Percentiles rank a stretch among this genome's conserved stretches.
Conservation (phyloP, 2,113 vertebrate genomes). For the Gavia stellata region DNA sequence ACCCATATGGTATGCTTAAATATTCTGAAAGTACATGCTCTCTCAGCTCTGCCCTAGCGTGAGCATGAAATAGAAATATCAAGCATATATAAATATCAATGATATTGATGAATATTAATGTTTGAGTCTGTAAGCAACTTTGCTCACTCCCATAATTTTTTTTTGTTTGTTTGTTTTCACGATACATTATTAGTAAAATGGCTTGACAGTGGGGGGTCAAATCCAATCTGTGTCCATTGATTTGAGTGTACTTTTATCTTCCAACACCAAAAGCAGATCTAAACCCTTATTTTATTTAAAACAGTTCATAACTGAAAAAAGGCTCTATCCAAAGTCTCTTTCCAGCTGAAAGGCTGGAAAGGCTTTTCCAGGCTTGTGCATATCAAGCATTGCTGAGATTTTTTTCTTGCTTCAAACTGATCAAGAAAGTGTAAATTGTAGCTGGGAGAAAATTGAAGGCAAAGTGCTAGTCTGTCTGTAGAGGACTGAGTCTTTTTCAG, state of each 20-base stretch:
- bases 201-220: not conserved
- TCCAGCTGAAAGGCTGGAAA: too few relatives aligned
- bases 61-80: conserved; percentile 28
- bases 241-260: conserved; percentile 30
- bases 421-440: not conserved
- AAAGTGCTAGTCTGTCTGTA: not conserved
- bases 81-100: conserved; percentile 49
- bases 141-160: not conserved
- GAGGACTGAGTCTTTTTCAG: not conserved
- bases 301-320: not conserved
- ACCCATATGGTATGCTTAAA: not conserved
- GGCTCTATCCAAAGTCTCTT: not conserved
- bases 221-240: conserved; percentile 10
- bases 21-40: not conserved
- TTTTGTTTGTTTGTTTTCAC: not conserved
- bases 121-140: not conserved
- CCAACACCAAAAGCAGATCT: not conserved
- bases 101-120: conserved; percentile 44
- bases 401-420: not conserved
- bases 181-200: not conserved
- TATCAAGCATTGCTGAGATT: not conserved
- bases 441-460: not conserved
- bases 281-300: not conserved
- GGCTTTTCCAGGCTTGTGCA: not conserved
- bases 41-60: not conserved